Conservation (phyloP, 2,113 vertebrate species). For the Coptodon bakossiorum region DNA sequence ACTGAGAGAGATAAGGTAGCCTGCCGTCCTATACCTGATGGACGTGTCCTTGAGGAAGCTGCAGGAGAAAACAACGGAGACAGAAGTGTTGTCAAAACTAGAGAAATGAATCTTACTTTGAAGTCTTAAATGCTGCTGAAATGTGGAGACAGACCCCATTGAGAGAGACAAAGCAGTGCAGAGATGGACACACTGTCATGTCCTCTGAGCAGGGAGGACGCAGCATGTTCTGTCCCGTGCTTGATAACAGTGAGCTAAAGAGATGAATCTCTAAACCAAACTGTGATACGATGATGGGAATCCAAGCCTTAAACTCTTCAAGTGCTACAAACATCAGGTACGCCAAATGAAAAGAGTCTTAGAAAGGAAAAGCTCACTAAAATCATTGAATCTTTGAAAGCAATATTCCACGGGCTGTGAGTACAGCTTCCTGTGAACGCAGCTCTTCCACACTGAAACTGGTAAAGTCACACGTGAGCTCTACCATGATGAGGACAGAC, state of each 20-base stretch:
- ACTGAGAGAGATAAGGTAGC: neutral
- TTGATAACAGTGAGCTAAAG: neutral
- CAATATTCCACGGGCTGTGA: neutral
- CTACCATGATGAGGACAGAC: neutral
- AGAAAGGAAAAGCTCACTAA: neutral
- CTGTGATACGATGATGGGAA: neutral
- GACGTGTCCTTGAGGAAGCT: neutral
- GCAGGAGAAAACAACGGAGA: neutral
- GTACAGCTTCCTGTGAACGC: neutral
- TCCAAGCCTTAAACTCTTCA: neutral
- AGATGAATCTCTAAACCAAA: neutral
- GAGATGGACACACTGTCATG: neutral
- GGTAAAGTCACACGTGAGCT: neutral
- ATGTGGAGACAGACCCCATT: neutral
- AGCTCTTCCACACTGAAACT: neutral
- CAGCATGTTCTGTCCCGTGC: rapidly evolving
- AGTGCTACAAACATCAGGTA: neutral
- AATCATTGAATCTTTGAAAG: rapidly evolving
- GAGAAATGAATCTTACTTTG: neutral
- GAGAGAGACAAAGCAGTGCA: neutral
- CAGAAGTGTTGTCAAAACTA: neutral
- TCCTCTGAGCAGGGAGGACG: neutral
- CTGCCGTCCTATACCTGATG: neutral
- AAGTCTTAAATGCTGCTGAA: neutral
- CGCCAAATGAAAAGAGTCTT: neutral